These are phyloP conservation scores for Atrina japonica DNA, from an alignment of 2,888 invertebrate genomes.

Conservation along the genomic window DNA sequence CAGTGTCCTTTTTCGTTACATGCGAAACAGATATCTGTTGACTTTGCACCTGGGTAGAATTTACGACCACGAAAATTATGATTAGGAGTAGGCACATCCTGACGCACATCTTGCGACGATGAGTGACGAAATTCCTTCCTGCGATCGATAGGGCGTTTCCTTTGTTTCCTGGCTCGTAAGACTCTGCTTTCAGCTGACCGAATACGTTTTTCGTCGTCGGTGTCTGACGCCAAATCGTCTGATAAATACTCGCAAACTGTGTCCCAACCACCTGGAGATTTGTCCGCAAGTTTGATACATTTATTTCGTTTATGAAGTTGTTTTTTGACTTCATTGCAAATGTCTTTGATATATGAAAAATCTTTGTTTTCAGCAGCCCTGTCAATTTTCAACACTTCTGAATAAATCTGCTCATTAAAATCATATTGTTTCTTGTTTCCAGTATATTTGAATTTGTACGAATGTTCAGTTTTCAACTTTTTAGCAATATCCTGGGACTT, in stretches of 20 bases:
- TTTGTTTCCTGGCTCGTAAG: constrained; percentile 2
- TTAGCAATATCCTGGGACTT: background rate
- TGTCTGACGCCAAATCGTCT: constrained; percentile 28
- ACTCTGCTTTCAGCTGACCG: constrained; percentile 13
- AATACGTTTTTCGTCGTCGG: constrained; percentile 17
- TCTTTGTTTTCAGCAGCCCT: constrained; percentile 4
- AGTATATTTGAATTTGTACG: constrained; percentile 9
- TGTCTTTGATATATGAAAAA: background rate
- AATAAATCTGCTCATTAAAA: constrained; percentile 14
- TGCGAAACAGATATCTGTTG: constrained; percentile 19
- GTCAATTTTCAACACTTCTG: background rate
- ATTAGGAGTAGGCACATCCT: background rate
- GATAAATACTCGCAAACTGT: constrained; percentile 30
- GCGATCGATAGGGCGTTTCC: background rate
- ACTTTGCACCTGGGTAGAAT: background rate
- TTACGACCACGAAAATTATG: background rate
- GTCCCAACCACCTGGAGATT: constrained; percentile 23
- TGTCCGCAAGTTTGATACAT: constrained; percentile 27
- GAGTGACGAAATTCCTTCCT: background rate
- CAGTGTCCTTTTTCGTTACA: constrained; percentile 30
- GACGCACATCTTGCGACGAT: too few species aligned
- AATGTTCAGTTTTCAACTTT: constrained; percentile 21
- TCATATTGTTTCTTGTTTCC: constrained; percentile 23
- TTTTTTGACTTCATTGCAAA: background rate
- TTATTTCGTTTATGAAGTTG: constrained; percentile 14